Base-by-base conservation (phyloP, 2,888 invertebrate species). In the Amiota communis region DNA sequence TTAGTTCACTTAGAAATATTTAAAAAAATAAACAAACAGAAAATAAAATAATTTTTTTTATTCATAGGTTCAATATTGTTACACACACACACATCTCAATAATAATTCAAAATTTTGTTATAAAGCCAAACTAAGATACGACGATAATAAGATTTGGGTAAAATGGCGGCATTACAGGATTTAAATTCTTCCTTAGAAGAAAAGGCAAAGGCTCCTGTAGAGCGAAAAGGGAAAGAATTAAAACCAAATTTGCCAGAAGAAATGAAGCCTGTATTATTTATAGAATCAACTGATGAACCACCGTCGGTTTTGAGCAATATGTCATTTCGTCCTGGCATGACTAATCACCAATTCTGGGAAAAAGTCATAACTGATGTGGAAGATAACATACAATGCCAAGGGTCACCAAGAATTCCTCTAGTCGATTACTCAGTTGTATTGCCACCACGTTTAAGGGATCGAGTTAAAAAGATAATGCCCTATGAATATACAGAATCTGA, bases 371-470 rank as follows among this genome's bases (percentile, higher is more conserved):
- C 81, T 1, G 86, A 88, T 47, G 85, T 89, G 17, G 89, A 89
- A 67, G 76, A 75, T 49, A 74, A 74, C 0, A 78, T 85, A 8
- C 76, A 79, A 2, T 81, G 86, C 10, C 72, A 69, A 11, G 71
- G 76, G 2, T 36, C 36, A 36, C 0, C 36, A 36, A 36, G 36
- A 36, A 36, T 36, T 36, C 83, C 83, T 1, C 64, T 76, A 36
- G 77, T 84, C 11, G 88, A 89, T 71, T 88, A 86, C 56, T 87
- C 88, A 0, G 64, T 84, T n/a, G 84, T 87, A 0, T 67, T 90
- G 59, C 89, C 90, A 0, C 77, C 79, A 10, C 78, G 78, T 15
- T 74, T 90, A 10, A 80, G 86, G 0, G 80, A 84, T 17, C 80
- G 89, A 15, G 88, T 90, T 0, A 77, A 83, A 23, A 83, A 86